Conservation (phyloP, 2,888 invertebrate species). For the Aphodius sticticus region DNA sequence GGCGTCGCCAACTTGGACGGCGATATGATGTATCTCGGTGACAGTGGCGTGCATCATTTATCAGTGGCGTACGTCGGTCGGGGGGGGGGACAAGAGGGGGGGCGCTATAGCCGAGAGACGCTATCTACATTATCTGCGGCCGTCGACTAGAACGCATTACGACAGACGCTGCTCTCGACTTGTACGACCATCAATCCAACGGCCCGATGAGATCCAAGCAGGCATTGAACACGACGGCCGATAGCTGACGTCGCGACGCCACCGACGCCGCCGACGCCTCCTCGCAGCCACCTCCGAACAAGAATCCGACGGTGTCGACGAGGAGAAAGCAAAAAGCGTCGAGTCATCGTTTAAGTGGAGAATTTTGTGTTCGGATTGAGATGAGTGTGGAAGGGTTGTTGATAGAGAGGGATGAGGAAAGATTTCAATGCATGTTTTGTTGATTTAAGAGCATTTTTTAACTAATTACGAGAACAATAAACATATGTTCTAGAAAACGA, state of each 20-base stretch:
- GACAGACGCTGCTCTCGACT: slow-evolving; percentile 4
- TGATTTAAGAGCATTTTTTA: too few species aligned
- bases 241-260: slow-evolving; percentile 4
- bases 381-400: too few species aligned
- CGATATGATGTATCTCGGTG: not conserved
- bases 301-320: not conserved
- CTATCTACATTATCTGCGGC: not conserved
- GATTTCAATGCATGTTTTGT: too few species aligned
- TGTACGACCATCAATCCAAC: not conserved
- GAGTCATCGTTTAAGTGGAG: not conserved
- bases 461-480: too few species aligned
- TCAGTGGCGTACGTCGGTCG: not conserved
- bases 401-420: too few species aligned
- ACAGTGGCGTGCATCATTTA: not conserved
- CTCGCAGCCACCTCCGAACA: not conserved
- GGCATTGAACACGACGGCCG: slow-evolving; percentile 4
- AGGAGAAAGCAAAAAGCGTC: not conserved
- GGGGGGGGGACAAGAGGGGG: not conserved
- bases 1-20: slow-evolving; percentile 4
- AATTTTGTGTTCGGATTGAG: too few species aligned
- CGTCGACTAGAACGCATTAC: not conserved
- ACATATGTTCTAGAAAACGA: too few species aligned
- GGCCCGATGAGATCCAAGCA: not conserved
- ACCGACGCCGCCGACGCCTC: not conserved
- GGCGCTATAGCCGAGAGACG: not conserved